phyloP scores from a whole-genome alignment of 2,888 invertebrate genomes.

The Stegana nigrithorax region DNA sequence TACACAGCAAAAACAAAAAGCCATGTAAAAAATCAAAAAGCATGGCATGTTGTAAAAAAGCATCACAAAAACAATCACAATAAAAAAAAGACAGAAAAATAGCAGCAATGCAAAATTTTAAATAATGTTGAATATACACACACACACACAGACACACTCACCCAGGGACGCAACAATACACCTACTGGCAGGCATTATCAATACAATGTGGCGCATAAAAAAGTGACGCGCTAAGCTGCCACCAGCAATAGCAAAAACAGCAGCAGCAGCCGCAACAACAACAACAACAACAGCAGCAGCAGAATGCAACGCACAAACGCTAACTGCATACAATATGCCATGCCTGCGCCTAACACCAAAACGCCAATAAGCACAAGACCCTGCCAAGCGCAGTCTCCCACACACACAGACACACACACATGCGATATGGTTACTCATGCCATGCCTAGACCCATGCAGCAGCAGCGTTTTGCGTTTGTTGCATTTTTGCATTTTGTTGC shows the following conservation, averaged over 20 bases:
- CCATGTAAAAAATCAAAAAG: not conserved
- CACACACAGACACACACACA: constrained; percentile 21
- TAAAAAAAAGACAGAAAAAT: not conserved
- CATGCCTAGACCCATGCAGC: not conserved
- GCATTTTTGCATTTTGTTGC: too few relatives aligned
- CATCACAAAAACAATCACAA: not conserved
- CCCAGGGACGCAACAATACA: not conserved
- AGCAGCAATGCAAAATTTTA: constrained; percentile 20
- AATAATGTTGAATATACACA: constrained; percentile 35
- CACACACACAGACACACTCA: constrained; percentile 29
- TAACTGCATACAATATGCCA: not conserved
- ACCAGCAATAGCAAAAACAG: not conserved
- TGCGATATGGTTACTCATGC: constrained; percentile 14
- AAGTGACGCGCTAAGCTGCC: constrained; percentile 7
- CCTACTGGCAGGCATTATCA: constrained; percentile 46
- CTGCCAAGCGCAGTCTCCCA: not conserved
- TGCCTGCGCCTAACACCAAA: not conserved
- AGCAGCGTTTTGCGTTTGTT: constrained; percentile 11
- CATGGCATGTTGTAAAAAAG: not conserved
- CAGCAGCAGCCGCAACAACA: not conserved
- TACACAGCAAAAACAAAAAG: not conserved
- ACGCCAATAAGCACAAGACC: too few relatives aligned
- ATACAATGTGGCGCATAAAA: constrained; percentile 21
- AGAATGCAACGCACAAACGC: not conserved
- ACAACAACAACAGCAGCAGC: too few relatives aligned